Evolutionary conservation across 2,113 vertebrate genomes (phyloP).

Genomic region (Bubalus kerabau): DNA sequence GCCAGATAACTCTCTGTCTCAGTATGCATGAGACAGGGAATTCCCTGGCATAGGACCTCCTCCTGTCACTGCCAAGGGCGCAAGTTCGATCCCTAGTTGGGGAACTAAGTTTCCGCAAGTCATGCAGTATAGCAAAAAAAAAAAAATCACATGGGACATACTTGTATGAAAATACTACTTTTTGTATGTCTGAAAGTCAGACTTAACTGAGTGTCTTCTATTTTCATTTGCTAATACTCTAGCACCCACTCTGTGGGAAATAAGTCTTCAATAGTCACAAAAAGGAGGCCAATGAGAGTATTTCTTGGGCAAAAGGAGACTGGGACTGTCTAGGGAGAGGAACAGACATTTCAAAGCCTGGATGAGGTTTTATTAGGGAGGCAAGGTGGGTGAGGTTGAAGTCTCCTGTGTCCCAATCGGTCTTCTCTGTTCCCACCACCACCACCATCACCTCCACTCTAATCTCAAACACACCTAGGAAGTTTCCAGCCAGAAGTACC

Average conservation of each 20-base stretch:
- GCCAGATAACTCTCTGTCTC: not conserved
- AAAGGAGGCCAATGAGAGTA: not conserved
- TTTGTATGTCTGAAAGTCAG: not conserved
- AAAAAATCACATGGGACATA: not conserved
- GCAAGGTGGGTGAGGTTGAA: not conserved
- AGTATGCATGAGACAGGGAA: not conserved
- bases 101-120: not conserved
- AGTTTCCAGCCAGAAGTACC: not conserved
- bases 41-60: not conserved
- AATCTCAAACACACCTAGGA: not conserved
- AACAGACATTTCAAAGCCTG: not conserved
- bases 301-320: not conserved
- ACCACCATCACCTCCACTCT: not conserved
- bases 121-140: not conserved
- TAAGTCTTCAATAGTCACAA: not conserved
- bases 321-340: not conserved
- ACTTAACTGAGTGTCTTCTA: not conserved
- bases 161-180: not conserved
- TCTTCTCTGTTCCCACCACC: not conserved
- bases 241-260: not conserved
- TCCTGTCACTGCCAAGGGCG: not conserved
- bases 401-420: not conserved
- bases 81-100: not conserved
- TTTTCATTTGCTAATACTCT: not conserved
- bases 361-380: not conserved